Percentiles rank a stretch among this genome's conserved stretches.
These are phyloP conservation scores for Psittacula cyanocephala DNA, from an alignment of 2,113 vertebrate species.

Conservation along the genomic window DNA sequence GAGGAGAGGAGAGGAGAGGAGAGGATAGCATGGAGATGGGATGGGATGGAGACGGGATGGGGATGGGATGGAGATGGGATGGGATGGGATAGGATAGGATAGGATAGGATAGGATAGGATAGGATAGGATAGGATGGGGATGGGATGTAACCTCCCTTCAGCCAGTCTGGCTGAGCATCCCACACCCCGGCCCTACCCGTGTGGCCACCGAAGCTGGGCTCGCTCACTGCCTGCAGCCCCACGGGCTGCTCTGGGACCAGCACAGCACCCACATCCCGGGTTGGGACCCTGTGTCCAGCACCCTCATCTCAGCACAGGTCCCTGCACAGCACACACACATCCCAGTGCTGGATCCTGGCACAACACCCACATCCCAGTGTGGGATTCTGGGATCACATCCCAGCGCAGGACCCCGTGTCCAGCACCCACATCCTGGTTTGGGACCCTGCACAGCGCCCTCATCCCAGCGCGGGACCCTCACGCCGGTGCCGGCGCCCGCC, in stretches of 20 bases:
- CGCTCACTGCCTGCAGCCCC: too few species aligned
- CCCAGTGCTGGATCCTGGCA: neutral
- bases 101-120: too few species aligned
- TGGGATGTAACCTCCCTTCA: too few species aligned
- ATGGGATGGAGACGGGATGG: fast-evolving
- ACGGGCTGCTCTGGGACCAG: too few species aligned
- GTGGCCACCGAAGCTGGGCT: too few species aligned
- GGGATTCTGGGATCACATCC: neutral
- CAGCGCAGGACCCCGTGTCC: neutral
- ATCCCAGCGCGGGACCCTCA: neutral
- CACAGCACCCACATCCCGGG: neutral
- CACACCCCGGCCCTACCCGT: too few species aligned
- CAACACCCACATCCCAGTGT: neutral
- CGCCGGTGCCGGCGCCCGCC: conserved; percentile 28
- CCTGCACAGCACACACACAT: neutral
- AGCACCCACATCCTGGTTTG: fast-evolving
- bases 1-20: too few species aligned
- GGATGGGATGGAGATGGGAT: too few species aligned
- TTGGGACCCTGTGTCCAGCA: neutral
- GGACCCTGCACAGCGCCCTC: neutral
- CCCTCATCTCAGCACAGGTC: neutral
- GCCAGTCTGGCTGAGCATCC: too few species aligned
- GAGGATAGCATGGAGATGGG: too few species aligned
- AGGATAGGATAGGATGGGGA: too few species aligned
- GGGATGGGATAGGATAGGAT: neutral